A percentile compares a stretch with the other conserved stretches of the same genome.
Evolutionary conservation across 2,888 invertebrate species (phyloP).

Genomic region (Agapostemon virescens): DNA sequence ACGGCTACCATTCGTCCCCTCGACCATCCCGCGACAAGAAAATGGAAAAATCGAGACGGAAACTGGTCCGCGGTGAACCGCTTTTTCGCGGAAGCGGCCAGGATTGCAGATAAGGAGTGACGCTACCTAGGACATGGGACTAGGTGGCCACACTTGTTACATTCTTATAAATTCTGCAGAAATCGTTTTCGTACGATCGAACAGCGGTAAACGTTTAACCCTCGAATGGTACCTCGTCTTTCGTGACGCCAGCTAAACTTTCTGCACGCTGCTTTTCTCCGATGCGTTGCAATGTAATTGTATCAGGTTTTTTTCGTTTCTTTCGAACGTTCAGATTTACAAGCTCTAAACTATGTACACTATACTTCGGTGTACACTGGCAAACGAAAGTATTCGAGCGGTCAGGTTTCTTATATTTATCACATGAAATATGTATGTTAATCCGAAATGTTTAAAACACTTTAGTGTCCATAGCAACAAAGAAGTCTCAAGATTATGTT

Average conservation of each 20-base stretch:
- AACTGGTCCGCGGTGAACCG: slow-evolving; percentile 41
- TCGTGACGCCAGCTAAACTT: not conserved
- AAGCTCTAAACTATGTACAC: too few relatives aligned
- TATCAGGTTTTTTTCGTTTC: too few relatives aligned
- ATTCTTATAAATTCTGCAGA: slow-evolving; percentile 8
- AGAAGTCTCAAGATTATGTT: too few relatives aligned
- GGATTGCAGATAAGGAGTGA: slow-evolving; percentile 44
- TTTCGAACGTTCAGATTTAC: too few relatives aligned
- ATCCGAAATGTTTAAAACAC: too few relatives aligned
- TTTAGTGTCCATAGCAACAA: too few relatives aligned
- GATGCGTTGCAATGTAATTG: not conserved
- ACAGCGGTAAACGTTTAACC: not conserved
- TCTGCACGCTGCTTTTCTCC: not conserved
- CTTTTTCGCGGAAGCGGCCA: slow-evolving; percentile 51
- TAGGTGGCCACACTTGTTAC: slow-evolving; percentile 10
- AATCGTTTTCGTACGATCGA: not conserved
- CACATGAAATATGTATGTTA: too few relatives aligned
- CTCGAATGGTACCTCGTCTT: not conserved
- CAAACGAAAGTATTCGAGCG: too few relatives aligned
- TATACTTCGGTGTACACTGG: too few relatives aligned
- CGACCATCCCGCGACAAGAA: slow-evolving; percentile 45
- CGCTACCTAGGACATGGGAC: slow-evolving; percentile 1
- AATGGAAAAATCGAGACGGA: slow-evolving; percentile 56
- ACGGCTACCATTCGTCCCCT: slow-evolving; percentile 45
- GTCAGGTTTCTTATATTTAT: too few relatives aligned